Conservation (phyloP, 2,113 vertebrate genomes). For the Pseudorhombus dupliciocellatus region DNA sequence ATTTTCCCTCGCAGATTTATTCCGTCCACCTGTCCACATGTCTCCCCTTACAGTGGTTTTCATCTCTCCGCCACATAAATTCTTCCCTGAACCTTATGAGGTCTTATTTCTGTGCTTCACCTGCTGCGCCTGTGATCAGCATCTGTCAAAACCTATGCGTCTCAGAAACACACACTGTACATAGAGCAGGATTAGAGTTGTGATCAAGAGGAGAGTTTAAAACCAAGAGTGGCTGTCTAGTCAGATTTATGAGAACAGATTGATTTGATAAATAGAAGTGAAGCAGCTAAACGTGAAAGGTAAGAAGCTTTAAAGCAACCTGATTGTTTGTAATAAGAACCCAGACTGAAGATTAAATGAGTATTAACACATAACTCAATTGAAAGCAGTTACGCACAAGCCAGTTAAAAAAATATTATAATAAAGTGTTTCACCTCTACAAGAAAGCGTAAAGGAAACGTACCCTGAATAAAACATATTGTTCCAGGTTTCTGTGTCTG, state of each 20-base stretch:
- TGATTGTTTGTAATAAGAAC: background rate
- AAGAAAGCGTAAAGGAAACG: too few relatives aligned
- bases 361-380: background rate
- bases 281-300: too few relatives aligned
- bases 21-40: conserved; percentile 65
- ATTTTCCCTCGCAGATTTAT: conserved; percentile 46
- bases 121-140: conserved; percentile 47
- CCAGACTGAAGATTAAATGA: background rate
- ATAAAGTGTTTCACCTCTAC: too few relatives aligned
- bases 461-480: background rate
- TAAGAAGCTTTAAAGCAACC: background rate
- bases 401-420: background rate
- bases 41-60: conserved; percentile 58
- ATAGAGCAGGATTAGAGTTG: conserved; percentile 12
- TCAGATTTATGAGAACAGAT: background rate
- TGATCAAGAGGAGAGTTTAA: background rate
- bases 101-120: conserved; percentile 54
- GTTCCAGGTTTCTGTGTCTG: too few relatives aligned
- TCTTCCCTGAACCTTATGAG: conserved; percentile 36
- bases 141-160: conserved; percentile 17
- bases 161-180: conserved; percentile 10
- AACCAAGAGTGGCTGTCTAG: background rate
- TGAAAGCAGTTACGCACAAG: background rate
- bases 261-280: too few relatives aligned
- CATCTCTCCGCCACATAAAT: conserved; percentile 58